Percentiles rank a stretch among this genome's conserved stretches.
These are phyloP conservation scores for Hyles vespertilio DNA, from an alignment of 1,140 invertebrate genomes.

Conservation along the genomic window DNA sequence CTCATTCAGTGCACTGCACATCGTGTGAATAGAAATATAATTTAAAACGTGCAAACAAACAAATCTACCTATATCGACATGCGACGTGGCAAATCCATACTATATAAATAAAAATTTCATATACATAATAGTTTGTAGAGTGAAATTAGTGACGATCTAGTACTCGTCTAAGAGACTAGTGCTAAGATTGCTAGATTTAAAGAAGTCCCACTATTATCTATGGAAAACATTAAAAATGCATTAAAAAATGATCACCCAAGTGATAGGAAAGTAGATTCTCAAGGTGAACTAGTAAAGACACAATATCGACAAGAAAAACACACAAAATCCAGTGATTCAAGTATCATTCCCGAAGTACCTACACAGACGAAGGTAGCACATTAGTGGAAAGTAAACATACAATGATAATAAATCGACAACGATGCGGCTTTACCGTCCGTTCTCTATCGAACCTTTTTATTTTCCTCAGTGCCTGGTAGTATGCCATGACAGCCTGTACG, in stretches of 20 bases:
- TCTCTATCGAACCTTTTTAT: slow-evolving; percentile 85
- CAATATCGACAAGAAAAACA: slow-evolving; percentile 61
- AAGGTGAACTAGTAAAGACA: slow-evolving; percentile 59
- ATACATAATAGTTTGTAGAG: slow-evolving; percentile 45
- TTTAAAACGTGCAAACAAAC: slow-evolving; percentile 57
- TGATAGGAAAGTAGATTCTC: slow-evolving; percentile 52
- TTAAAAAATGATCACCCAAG: slow-evolving; percentile 50
- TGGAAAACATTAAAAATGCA: slow-evolving; percentile 54
- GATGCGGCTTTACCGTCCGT: slow-evolving; percentile 50
- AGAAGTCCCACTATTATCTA: slow-evolving; percentile 24
- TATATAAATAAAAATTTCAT: slow-evolving; percentile 37
- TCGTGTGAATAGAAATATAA: slow-evolving; percentile 20
- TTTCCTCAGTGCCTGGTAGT: slow-evolving; percentile 90
- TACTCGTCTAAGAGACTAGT: slow-evolving; percentile 54
- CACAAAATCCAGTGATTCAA: slow-evolving; percentile 52
- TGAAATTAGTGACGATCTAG: slow-evolving; percentile 49
- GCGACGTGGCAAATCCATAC: slow-evolving; percentile 54
- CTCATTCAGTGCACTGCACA: slow-evolving; percentile 5
- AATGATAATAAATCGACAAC: slow-evolving; percentile 52
- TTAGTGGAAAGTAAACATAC: slow-evolving; percentile 61
- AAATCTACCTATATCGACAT: slow-evolving; percentile 52
- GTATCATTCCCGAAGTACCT: slow-evolving; percentile 58
- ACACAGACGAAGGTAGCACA: slow-evolving; percentile 64
- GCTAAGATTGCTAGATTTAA: slow-evolving; percentile 24
- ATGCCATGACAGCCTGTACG: slow-evolving; percentile 88